Evolutionary conservation across 2,113 vertebrate species (phyloP).

Genomic region (Salvelinus namaycush): DNA sequence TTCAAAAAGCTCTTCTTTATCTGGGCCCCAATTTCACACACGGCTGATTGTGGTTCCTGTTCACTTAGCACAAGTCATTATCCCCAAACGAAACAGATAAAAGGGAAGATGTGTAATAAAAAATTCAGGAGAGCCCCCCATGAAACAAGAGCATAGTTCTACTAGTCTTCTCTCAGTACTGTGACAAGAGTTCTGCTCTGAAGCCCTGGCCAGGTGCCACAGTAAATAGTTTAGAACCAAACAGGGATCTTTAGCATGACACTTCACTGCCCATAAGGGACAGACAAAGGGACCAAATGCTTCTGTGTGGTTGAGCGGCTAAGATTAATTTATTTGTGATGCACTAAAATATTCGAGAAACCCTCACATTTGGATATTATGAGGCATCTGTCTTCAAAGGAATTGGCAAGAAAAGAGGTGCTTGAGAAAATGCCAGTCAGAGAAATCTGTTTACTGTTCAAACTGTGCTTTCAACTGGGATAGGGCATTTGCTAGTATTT

Average conservation of each 20-base stretch:
- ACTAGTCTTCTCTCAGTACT: not conserved
- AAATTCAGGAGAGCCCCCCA: not conserved
- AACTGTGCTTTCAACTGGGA: not conserved
- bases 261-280: not conserved
- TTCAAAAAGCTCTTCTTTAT: conserved; percentile 20
- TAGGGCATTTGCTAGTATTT: too few species aligned
- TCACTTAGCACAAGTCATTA: conserved; percentile 32
- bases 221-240: not conserved
- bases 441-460: not conserved
- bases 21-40: conserved; percentile 34
- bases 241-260: not conserved
- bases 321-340: not conserved
- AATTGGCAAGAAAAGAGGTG: not conserved
- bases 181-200: not conserved
- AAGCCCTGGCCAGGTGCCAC: not conserved
- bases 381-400: not conserved
- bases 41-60: conserved; percentile 33
- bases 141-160: not conserved
- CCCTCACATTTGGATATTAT: not conserved
- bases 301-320: not conserved
- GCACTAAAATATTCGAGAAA: not conserved
- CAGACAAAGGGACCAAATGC: not conserved
- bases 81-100: conserved; percentile 31
- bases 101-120: conserved; percentile 8
- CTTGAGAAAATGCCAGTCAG: not conserved